Evolutionary conservation across 1,140 invertebrate species (phyloP), one percentile per base, ranked within the genome.

Genomic region (Orius laevigatus): DNA sequence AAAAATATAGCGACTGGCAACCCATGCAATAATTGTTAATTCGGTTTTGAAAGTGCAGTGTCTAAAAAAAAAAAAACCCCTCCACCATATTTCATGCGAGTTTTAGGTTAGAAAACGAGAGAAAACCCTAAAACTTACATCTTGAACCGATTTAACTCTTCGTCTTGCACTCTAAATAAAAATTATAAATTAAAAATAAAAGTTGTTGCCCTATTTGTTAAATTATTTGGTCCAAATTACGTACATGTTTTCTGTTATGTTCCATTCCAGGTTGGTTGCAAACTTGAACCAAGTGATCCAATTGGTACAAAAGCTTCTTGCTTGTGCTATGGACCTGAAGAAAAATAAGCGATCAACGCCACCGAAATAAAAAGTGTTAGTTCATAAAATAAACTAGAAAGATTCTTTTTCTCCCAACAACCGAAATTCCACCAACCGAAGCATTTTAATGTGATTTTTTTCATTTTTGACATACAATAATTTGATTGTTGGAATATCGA

Each of bases 201-300:
- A n/a, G n/a, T n/a, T n/a, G n/a, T n/a, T n/a, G n/a, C n/a, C n/a
- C n/a, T n/a, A n/a, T n/a, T n/a, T n/a, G n/a, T n/a, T n/a, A n/a
- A n/a, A n/a, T n/a, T n/a, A n/a, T n/a, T n/a, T n/a, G 25, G 20
- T 44, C 25, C 11, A 46, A 52, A 41, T 25, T 25, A 25, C 67
- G 61, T 75, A 81, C 80, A 73, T 80, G 76, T 79, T 79, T 86
- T 68, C 77, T 67, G 59, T 68, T 62, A 59, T 73, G 55, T 62
- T 74, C 75, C 63, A 74, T 74, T 74, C 63, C 75, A 34, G 85
- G 83, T 65, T 90, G 87, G 73, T 91, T 88, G 72, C 87, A 93
- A 58, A 92, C 83, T 77, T 93, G 88, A 59, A 93, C 88, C 66
- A 93, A 74, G 66, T 92, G 88, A 70, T 94, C 88, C 63, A 94